Conservation (phyloP, 2,113 vertebrate species). For the Hyla sarda region DNA sequence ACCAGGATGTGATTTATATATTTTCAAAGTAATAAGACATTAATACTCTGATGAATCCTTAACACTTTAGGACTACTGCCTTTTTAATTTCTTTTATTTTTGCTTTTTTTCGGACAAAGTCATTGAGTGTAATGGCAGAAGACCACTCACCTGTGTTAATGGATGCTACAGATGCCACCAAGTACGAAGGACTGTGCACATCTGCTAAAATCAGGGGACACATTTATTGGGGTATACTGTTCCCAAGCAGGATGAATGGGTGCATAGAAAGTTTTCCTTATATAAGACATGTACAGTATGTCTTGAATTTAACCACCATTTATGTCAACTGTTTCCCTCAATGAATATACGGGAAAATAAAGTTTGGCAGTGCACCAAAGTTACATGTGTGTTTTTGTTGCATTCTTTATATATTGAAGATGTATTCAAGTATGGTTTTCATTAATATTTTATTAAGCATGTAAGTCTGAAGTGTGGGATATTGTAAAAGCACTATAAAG, state of each 20-base stretch:
- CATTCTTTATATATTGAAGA: background rate
- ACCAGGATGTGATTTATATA: conserved; percentile 50
- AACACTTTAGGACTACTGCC: conserved; percentile 36
- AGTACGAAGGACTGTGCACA: conserved; percentile 28
- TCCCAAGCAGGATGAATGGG: conserved; percentile 37
- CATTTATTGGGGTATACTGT: background rate
- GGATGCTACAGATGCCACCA: conserved; percentile 6
- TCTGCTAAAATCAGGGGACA: conserved; percentile 3
- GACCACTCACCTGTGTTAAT: conserved; percentile 40
- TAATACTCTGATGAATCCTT: conserved; percentile 30
- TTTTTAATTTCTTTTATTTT: conserved; percentile 36
- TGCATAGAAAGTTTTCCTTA: conserved; percentile 44
- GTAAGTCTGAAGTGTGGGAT: no score
- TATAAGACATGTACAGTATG: conserved; percentile 58
- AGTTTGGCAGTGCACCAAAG: conserved; percentile 58
- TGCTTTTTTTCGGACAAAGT: conserved; percentile 16
- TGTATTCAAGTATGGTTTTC: background rate
- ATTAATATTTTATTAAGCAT: background rate
- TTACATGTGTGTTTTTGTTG: background rate
- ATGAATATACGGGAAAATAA: conserved; percentile 51
- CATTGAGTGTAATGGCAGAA: conserved; percentile 43
- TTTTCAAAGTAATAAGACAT: conserved; percentile 48
- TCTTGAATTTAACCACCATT: conserved; percentile 57
- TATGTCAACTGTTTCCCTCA: conserved; percentile 56
- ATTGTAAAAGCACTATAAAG: no score